These are phyloP conservation scores for Semnornis frantzii DNA, from an alignment of 2,113 vertebrate genomes.

Conservation along the genomic window DNA sequence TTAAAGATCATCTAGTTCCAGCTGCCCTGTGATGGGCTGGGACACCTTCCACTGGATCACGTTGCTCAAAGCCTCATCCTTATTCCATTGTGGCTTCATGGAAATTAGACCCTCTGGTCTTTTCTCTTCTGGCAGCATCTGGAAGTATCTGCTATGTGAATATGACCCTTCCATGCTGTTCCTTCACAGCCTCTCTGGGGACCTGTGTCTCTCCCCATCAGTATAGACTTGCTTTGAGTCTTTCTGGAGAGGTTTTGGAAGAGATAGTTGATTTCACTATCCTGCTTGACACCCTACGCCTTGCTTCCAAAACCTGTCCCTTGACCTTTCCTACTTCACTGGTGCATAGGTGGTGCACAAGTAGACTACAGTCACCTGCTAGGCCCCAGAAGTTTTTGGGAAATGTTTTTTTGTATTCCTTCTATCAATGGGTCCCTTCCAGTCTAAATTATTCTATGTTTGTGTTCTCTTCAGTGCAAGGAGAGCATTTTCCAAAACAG, in stretches of 20 bases:
- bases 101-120: neutral
- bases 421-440: neutral
- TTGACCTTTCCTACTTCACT: neutral
- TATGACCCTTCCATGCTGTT: neutral
- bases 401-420: neutral
- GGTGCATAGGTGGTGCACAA: fast-evolving
- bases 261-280: neutral
- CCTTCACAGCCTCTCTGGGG: neutral
- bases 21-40: too few relatives aligned
- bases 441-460: neutral
- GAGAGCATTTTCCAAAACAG: neutral
- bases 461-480: neutral
- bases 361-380: neutral
- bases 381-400: fast-evolving
- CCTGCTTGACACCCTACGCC: neutral
- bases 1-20: too few relatives aligned
- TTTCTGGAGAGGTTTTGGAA: neutral
- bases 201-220: too few relatives aligned
- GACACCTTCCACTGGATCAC: too few relatives aligned
- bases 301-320: neutral
- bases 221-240: neutral
- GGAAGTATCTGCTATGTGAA: neutral
- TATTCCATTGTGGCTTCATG: neutral
- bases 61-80: neutral
- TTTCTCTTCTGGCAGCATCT: neutral